Conservation (phyloP, 2,113 vertebrate genomes). For the Rostratula benghalensis region DNA sequence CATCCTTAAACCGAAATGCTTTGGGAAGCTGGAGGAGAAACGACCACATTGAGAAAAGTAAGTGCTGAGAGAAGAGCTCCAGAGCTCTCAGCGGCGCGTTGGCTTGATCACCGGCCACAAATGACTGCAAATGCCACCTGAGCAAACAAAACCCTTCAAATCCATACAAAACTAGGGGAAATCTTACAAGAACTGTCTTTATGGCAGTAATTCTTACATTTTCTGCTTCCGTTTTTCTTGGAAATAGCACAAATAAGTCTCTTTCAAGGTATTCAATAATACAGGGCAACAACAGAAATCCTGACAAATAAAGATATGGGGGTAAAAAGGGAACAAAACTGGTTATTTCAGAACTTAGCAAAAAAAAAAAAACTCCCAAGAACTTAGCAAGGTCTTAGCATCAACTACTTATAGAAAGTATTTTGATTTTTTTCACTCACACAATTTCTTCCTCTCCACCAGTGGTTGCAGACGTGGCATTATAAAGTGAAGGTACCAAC, state of each 20-base stretch:
- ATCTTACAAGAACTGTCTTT: background rate
- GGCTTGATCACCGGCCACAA: background rate
- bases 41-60: slow-evolving; percentile 11
- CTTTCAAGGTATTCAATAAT: background rate
- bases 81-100: background rate
- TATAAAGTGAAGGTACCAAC: background rate
- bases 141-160: background rate
- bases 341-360: background rate
- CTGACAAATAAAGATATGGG: background rate
- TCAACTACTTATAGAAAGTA: background rate
- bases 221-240: background rate
- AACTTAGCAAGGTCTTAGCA: background rate
- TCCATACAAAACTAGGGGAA: background rate
- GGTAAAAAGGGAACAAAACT: background rate
- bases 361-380: background rate
- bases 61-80: background rate
- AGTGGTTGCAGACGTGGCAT: background rate
- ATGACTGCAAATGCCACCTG: background rate
- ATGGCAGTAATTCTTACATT: background rate
- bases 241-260: background rate
- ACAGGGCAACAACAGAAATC: background rate
- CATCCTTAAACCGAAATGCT: slow-evolving; percentile 10
- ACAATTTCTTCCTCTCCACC: background rate
- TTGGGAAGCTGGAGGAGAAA: background rate
- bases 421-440: background rate